Percentiles rank a stretch among this genome's conserved stretches.
Evolutionary conservation across 2,888 invertebrate genomes (phyloP).

Genomic region (Nebria salina): DNA sequence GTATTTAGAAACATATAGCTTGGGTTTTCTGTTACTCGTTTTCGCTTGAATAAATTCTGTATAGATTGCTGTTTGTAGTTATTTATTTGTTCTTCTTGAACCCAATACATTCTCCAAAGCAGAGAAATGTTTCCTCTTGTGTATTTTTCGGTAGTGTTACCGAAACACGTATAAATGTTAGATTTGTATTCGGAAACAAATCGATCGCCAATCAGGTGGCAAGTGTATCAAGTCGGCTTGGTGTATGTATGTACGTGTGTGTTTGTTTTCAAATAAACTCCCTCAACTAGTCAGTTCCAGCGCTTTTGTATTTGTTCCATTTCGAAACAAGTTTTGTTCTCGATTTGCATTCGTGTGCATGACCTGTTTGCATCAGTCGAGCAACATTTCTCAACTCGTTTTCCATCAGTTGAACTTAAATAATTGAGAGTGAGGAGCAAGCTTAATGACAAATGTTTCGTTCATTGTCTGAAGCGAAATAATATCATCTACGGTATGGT

Average conservation of each 20-base stretch:
- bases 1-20: no score
- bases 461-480: no score
- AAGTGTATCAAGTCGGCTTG: background rate
- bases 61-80: background rate
- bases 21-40: no score
- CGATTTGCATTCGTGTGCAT: no score
- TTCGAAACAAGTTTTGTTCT: background rate
- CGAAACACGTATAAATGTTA: conserved; percentile 15
- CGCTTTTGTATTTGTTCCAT: background rate
- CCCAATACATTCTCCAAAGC: conserved; percentile 2
- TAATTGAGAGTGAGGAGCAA: no score
- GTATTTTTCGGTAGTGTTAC: background rate
- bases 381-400: no score
- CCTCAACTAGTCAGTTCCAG: background rate
- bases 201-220: conserved; percentile 25
- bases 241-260: background rate
- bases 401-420: no score
- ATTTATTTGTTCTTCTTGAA: background rate
- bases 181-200: conserved; percentile 20
- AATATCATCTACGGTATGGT: background rate
- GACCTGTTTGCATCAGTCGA: no score
- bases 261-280: background rate
- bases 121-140: conserved; percentile 7
- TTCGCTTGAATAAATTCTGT: no score
- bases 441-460: no score